Evolutionary conservation across 2,888 invertebrate species (phyloP), one percentile per base, ranked within the genome.

Genomic region (Caenorhabditis sp.): DNA sequence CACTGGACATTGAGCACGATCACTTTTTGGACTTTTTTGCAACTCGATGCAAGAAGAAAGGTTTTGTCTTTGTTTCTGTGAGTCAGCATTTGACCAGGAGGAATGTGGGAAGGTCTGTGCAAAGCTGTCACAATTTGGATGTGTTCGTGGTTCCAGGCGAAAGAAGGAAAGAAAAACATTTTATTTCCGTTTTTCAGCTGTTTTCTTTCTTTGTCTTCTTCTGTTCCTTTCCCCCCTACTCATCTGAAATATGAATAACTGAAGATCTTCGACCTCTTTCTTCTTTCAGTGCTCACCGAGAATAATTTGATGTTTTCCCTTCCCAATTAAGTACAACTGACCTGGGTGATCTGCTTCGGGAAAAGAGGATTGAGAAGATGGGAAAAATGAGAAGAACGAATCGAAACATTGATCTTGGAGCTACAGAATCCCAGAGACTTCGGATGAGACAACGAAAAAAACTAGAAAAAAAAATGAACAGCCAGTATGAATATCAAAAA

Each of bases 11-110:
- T 66, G 49, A 49, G 26, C 49, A 8, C 24, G 63, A 44, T 63
- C 63, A 63, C 44, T 69, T 69, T 69, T 69, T 69, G 38, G 56
- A 56, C 41, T 69, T 69, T 66, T 68, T 38, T 69, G 56, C 54
- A 69, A n/a, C n/a, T n/a, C n/a, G n/a, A n/a, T n/a, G n/a, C n/a
- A n/a, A n/a, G 28, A 68, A 22, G n/a, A 51, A 54, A 54, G 7
- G 0, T 51, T 44, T 54, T 19, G 31, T 38, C 35, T 38, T 61
- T 38, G 8, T 38, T 38, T 35, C 16, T n/a, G 31, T 19, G 16
- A 7, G 19, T 28, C 41, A 8, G 8, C 22, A 5, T 26, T 19
- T 31, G 49, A 19, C 66, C 64, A 31, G 14, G 51, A 61, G 16
- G n/a, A 26, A 47, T 26, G 44, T 31, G 35, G 51, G 66, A 54